Evolutionary conservation across 1,140 invertebrate species (phyloP), one percentile per base, ranked within the genome.

Genomic region (Pogonognathellus flavescens): DNA sequence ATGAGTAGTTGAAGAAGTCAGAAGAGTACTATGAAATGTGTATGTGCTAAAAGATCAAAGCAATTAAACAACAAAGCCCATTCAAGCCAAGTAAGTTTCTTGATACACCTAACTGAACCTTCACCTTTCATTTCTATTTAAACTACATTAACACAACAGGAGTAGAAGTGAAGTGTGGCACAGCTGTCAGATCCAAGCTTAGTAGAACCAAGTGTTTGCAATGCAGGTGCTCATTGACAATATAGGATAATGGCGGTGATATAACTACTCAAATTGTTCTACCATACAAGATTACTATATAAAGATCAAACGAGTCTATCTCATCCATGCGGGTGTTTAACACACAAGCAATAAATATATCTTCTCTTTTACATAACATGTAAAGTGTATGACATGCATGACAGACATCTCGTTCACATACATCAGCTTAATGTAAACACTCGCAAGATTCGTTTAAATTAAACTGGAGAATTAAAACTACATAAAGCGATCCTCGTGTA

Each of bases 61-160:
- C 70, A 76, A 76, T 76, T 76, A 76, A 50, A 76, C 70, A 76
- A 76, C 70, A 76, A 76, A 76, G 70, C 70, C 70, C 70, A 76
- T 72, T 72, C 66, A 72, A 49, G 66, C 18, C 70, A 76, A 76
- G 70, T 76, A 25, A 76, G 11, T 50, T n/a, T 18, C 70, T 66
- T 76, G 25, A 50, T n/a, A 49, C 11, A n/a, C 66, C 31, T 16
- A 41, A 76, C 70, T 76, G 70, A 76, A 76, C 70, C 70, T 76
- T 76, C 70, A 76, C 70, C 70, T 76, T 76, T 76, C 41, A 41
- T 76, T 50, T 76, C 16, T 31, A 76, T 50, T 22, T 9, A 70
- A 31, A 16, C 70, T n/a, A 1, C 41, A 41, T 16, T 76, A n/a
- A 16, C 41, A 41, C 41, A n/a, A 31, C 70, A 50, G 41, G 41